Evolutionary conservation across 2,888 invertebrate genomes (phyloP), one percentile per base, ranked within the genome.

Genomic region (Plagiodera versicolora): DNA sequence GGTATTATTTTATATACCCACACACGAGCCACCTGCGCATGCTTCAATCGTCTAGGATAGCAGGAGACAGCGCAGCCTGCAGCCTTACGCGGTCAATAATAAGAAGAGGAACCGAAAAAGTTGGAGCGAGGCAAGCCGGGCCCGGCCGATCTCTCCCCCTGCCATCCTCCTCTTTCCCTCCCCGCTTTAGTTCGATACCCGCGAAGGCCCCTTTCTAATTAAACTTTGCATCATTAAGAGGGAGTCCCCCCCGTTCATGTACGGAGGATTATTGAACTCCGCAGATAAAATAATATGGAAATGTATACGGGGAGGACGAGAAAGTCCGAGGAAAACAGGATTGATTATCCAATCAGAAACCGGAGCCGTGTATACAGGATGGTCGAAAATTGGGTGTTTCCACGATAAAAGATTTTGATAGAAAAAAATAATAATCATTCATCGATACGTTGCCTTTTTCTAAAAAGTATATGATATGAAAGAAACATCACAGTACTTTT

Each of bases 11-110:
- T 24, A 3, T 24, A 24, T 48, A 55, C 60, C 52, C 60, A 60
- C 39, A 39, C 2, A 3, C 14, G 4, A 2, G 14, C 39, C 32
- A 55, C 19, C 32, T 19, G 16, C 44, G 20, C 24, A 50, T 19
- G 18, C 30, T 18, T 6, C 24, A 6, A 24, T 3, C 24, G 6
- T 20, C 30, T 30, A 14, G 39, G 14, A 39, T n/a, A 2, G 4
- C 4, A 1, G 14, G 14, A 8, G 39, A 39, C 24, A 55, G 52
- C 57, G 44, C 44, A 39, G 57, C 39, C 60, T 50, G 45, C 54
- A 60, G 54, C 58, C 55, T 49, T 49, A 64, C 68, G 67, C 81
- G 81, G 80, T 81, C 81, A 81, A 81, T 81, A 76, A 74, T 73
- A 75, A 72, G 75, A 73, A 70, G 10, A 11, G 39, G 70, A 70